A percentile compares a stretch with the other conserved stretches of the same genome.
Conservation (phyloP, 2,888 invertebrate species). For the Trichogramma dendrolimi region DNA sequence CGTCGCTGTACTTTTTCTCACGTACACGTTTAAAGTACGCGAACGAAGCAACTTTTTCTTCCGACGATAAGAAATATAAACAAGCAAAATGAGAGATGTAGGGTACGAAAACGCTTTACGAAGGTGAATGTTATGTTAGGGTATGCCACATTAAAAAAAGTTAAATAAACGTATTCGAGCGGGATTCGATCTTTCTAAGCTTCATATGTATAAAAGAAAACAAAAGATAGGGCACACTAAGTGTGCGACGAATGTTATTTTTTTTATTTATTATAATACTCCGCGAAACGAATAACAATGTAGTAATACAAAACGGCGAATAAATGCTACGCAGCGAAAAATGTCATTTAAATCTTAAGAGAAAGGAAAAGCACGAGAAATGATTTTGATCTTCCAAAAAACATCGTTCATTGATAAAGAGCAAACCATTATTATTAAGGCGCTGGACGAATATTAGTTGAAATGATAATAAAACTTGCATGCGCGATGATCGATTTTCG, state of each 20-base stretch:
- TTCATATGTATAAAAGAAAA: slow-evolving; percentile 19
- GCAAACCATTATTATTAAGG: too few relatives aligned
- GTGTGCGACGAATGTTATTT: not conserved
- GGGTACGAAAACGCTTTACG: too few relatives aligned
- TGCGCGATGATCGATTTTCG: slow-evolving; percentile 25
- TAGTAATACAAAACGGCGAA: slow-evolving; percentile 16
- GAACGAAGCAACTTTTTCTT: slow-evolving; percentile 26
- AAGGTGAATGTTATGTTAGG: too few relatives aligned
- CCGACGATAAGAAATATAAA: slow-evolving; percentile 13
- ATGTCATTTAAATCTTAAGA: slow-evolving; percentile 14
- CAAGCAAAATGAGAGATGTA: too few relatives aligned
- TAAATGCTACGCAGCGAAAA: slow-evolving; percentile 14
- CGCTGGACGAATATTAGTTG: too few relatives aligned
- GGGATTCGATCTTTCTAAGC: slow-evolving; percentile 28
- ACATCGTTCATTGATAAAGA: too few relatives aligned
- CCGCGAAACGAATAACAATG: too few relatives aligned
- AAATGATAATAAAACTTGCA: slow-evolving; percentile 5
- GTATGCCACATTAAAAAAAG: not conserved
- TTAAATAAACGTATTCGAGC: slow-evolving; percentile 22
- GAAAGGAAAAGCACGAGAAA: slow-evolving; percentile 15
- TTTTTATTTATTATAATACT: too few relatives aligned
- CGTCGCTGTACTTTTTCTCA: not conserved
- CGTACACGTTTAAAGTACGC: slow-evolving; percentile 23
- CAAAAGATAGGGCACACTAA: not conserved
- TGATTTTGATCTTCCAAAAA: slow-evolving; percentile 21